These are phyloP conservation scores for Trichogramma evanescens DNA, from an alignment of 2,888 invertebrate species.

Conservation along the genomic window DNA sequence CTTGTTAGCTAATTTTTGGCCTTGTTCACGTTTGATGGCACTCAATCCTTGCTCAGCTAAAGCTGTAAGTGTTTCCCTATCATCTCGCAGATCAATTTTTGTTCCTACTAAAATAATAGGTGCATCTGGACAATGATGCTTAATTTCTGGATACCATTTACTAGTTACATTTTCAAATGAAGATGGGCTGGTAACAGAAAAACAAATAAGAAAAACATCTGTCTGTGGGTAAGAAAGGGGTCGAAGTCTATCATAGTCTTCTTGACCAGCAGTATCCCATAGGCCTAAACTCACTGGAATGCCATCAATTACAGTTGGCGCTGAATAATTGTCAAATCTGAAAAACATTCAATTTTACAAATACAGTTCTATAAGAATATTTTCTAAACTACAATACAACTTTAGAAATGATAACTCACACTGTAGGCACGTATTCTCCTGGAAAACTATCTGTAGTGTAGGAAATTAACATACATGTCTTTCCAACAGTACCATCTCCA, in stretches of 20 bases:
- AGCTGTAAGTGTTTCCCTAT: constrained; percentile 86
- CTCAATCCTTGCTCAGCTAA: constrained; percentile 90
- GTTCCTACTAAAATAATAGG: constrained; percentile 98
- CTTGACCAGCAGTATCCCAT: constrained; percentile 98
- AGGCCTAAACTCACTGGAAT: constrained; percentile 92
- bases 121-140: constrained; percentile 99
- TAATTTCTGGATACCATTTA: constrained; percentile 99
- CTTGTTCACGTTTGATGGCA: constrained; percentile 95
- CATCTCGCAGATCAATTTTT: constrained; percentile 97
- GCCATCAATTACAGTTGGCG: constrained; percentile 97
- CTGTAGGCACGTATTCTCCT: constrained; percentile 90
- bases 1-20: constrained; percentile 95
- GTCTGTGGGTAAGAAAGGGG: constrained; percentile 98
- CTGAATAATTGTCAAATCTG: constrained; percentile 98
- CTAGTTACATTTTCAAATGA: constrained; percentile 99
- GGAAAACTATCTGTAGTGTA: constrained; percentile 91
- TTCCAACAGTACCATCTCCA: constrained; percentile 89
- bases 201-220: constrained; percentile 98
- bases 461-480: constrained; percentile 89
- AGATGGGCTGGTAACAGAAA: constrained; percentile 97
- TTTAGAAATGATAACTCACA: constrained; percentile 58
- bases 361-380: not conserved
- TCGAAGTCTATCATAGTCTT: constrained; percentile 92
- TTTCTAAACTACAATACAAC: not conserved
- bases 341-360: not conserved